Percentiles rank a stretch among this genome's conserved stretches.
Evolutionary conservation across 1,140 invertebrate genomes (phyloP).

Genomic region (Scylla paramamosain): DNA sequence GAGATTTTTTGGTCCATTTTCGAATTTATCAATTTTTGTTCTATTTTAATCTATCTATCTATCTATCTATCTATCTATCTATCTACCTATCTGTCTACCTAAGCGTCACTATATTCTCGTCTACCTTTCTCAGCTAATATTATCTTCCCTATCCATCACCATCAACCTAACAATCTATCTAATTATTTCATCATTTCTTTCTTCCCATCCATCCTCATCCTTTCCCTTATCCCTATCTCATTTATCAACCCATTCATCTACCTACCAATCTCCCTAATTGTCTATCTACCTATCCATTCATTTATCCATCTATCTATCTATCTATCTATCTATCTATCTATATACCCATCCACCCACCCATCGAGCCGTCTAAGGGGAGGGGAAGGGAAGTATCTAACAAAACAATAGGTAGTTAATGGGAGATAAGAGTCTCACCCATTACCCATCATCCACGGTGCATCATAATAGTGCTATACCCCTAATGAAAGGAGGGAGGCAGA

Average conservation of each 20-base stretch:
- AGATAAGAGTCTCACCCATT: background rate
- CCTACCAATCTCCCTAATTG: background rate
- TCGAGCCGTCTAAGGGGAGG: background rate
- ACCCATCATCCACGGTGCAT: background rate
- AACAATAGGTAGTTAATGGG: conserved; percentile 13
- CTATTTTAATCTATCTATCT: background rate
- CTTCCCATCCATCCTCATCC: too few relatives aligned
- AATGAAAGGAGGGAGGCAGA: conserved; percentile 8
- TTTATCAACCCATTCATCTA: too few relatives aligned
- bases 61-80: background rate
- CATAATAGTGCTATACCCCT: background rate
- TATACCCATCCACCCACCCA: background rate
- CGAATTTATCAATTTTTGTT: too few relatives aligned
- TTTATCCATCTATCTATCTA: background rate
- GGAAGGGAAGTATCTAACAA: background rate
- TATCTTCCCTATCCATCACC: too few relatives aligned
- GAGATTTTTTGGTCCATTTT: too few relatives aligned
- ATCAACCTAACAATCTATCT: too few relatives aligned
- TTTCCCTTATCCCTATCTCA: too few relatives aligned
- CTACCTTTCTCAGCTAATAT: too few relatives aligned
- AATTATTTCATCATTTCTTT: too few relatives aligned
- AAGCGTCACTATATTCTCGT: too few relatives aligned
- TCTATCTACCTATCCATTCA: background rate
- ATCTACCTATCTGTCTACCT: background rate
- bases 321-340: background rate